Percentiles rank a stretch among this genome's conserved stretches.
phyloP scores from a whole-genome alignment of 2,797 vertebrate species.

The Eptatretus atami region DNA sequence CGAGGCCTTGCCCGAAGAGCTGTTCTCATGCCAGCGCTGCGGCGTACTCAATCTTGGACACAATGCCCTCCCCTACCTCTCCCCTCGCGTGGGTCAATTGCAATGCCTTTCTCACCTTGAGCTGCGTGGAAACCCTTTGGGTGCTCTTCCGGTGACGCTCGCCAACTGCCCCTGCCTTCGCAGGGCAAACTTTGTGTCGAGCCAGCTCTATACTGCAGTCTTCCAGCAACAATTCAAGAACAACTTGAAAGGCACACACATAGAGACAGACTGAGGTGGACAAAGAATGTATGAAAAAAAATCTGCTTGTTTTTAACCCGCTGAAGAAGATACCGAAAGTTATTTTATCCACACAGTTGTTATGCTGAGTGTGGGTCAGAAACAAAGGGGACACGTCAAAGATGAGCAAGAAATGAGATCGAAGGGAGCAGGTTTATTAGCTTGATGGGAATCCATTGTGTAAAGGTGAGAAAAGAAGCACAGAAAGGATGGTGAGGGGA shows the following conservation, averaged over 20 bases:
- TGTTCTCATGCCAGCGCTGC: slow-evolving; percentile 21
- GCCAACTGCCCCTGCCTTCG: slow-evolving; percentile 17
- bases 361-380: too few species aligned
- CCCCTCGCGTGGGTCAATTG: slow-evolving; percentile 13
- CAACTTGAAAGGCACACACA: slow-evolving; percentile 9
- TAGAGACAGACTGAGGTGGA: too few species aligned
- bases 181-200: slow-evolving; percentile 21
- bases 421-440: too few species aligned
- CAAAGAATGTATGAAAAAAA: too few species aligned
- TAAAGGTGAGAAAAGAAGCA: too few species aligned
- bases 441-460: too few species aligned
- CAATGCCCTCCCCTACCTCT: slow-evolving; percentile 19
- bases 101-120: slow-evolving; percentile 18
- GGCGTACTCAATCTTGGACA: slow-evolving; percentile 17
- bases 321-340: too few species aligned
- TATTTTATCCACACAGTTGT: too few species aligned
- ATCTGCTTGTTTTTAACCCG: too few species aligned
- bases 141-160: slow-evolving; percentile 19
- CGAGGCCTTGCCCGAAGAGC: slow-evolving; percentile 17
- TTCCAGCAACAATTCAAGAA: slow-evolving; percentile 17
- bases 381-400: too few species aligned
- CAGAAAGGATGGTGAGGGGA: too few species aligned
- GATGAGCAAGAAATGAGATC: too few species aligned
- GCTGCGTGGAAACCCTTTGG: slow-evolving; percentile 22
- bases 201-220: slow-evolving; percentile 18